Conservation (phyloP, 2,888 invertebrate genomes). For the Eupithecia insigniata region DNA sequence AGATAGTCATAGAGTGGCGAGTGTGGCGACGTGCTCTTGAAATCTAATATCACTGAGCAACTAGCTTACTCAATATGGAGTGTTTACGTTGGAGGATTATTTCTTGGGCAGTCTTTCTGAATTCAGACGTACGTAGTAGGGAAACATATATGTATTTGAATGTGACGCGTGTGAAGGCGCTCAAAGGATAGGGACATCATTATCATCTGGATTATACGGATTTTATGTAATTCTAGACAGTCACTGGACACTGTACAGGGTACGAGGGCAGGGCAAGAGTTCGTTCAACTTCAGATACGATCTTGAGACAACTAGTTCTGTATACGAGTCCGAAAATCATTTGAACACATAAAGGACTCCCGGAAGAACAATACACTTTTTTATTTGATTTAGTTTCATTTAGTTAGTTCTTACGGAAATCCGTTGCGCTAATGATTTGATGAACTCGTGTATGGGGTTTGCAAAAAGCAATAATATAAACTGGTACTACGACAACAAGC, state of each 20-base stretch:
- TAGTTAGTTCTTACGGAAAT: no score
- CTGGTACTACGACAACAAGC: no score
- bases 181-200: no score
- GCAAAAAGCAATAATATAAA: no score
- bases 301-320: not conserved
- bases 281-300: not conserved
- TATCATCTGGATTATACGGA: no score
- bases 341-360: not conserved
- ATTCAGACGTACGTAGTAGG: no score
- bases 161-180: no score
- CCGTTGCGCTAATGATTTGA: no score
- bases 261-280: not conserved
- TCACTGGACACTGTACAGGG: no score
- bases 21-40: slow-evolving; percentile 21
- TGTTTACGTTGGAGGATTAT: not conserved
- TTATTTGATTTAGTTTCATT: no score
- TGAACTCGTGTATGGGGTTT: no score
- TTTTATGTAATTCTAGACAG: not conserved
- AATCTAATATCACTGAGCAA: slow-evolving; percentile 24
- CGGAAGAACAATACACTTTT: not conserved
- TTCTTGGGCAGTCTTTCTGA: not conserved
- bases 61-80: not conserved
- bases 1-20: slow-evolving; percentile 29
- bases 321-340: not conserved
- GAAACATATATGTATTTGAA: no score